A percentile compares a stretch with the other conserved stretches of the same genome.
Evolutionary conservation across 37 sponge, comb jelly and placozoan species (phyloP).

Genomic region (Tethya wilhelma): DNA sequence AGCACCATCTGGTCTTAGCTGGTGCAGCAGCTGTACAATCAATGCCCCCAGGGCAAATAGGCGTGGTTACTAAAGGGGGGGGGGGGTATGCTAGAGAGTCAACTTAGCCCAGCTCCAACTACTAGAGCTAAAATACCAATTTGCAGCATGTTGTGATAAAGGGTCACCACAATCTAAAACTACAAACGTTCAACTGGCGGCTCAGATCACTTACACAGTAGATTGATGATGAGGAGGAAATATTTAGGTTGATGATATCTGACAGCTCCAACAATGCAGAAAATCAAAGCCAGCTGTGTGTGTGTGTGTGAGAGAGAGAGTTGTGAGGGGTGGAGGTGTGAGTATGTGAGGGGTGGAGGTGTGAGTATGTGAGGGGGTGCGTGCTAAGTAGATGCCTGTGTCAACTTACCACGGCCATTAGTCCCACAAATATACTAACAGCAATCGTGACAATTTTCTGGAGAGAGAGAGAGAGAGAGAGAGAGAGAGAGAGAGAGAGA

Average conservation of each 20-base stretch:
- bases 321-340: not conserved
- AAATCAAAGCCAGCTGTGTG: constrained; percentile 43
- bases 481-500: not conserved
- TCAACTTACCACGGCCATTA: constrained; percentile 1
- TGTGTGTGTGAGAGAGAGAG: not conserved
- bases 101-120: too few species aligned
- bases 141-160: too few species aligned
- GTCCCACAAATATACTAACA: not conserved
- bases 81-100: too few species aligned
- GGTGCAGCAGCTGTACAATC: too few species aligned
- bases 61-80: too few species aligned
- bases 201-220: constrained; percentile 72
- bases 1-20: too few species aligned
- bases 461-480: not conserved
- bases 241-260: constrained; percentile 43
- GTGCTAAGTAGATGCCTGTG: too few species aligned
- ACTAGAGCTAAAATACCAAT: too few species aligned
- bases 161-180: too few species aligned
- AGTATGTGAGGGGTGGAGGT: not conserved
- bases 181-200: too few species aligned
- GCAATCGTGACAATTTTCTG: not conserved
- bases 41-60: too few species aligned
- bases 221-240: constrained; percentile 61
- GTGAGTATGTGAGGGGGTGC: not conserved
- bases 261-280: constrained; percentile 53